Conservation (phyloP, 2,113 vertebrate species). For the Ahaetulla prasina region DNA sequence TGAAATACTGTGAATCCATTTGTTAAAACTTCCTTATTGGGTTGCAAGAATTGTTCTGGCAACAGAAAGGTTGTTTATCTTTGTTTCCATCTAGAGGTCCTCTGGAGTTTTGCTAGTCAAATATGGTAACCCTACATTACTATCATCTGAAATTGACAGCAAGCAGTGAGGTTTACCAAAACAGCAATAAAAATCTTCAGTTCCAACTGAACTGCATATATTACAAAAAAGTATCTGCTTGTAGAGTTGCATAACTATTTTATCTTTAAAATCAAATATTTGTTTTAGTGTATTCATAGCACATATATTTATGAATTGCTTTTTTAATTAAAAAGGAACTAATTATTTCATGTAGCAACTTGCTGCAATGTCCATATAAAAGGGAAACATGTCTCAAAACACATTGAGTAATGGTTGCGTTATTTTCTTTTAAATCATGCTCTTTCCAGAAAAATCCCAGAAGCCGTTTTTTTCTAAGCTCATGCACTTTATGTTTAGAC, state of each 20-base stretch:
- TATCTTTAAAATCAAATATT: neutral
- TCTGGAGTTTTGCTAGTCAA: neutral
- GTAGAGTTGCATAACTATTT: neutral
- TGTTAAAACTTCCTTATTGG: neutral
- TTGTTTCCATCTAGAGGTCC: neutral
- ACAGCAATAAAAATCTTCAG: neutral
- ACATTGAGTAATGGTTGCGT: neutral
- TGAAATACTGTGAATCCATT: neutral
- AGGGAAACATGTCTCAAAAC: neutral
- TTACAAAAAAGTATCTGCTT: neutral
- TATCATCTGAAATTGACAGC: neutral
- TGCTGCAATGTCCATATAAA: neutral
- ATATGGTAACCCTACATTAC: neutral
- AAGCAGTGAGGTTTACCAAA: neutral
- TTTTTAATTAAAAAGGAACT: neutral
- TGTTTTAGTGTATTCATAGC: neutral
- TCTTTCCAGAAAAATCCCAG: neutral
- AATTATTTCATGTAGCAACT: neutral
- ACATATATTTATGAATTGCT: neutral
- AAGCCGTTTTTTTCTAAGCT: neutral
- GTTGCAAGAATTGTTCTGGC: neutral
- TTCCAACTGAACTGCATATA: neutral
- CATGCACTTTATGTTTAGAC: neutral
- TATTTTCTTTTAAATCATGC: neutral
- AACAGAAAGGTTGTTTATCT: neutral